Percentiles rank a stretch among this genome's conserved stretches.
Conservation (phyloP, 2,797 vertebrate species). For the Sus cebifrons region DNA sequence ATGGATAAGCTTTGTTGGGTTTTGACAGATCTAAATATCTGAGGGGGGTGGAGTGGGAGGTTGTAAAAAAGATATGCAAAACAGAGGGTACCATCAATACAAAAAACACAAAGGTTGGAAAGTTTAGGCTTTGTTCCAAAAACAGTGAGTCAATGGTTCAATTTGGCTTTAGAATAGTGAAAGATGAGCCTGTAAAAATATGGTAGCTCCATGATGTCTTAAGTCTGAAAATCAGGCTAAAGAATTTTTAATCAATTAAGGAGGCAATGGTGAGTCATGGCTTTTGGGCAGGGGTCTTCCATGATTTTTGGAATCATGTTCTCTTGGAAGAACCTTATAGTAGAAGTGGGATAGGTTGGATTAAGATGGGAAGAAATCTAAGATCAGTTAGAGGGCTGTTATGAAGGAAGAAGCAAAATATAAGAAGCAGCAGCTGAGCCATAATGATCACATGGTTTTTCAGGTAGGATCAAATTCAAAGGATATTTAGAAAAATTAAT, state of each 20-base stretch:
- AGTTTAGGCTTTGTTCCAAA: neutral
- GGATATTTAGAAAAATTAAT: neutral
- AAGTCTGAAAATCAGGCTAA: neutral
- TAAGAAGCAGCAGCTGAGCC: neutral
- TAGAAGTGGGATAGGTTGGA: neutral
- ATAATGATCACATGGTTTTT: neutral
- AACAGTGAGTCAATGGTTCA: neutral
- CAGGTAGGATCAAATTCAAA: neutral
- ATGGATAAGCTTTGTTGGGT: neutral
- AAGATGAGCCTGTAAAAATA: neutral
- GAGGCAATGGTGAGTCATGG: neutral
- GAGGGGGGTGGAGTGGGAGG: neutral
- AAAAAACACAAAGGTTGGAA: neutral
- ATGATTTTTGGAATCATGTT: neutral
- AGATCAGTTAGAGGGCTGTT: neutral
- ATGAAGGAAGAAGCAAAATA: neutral
- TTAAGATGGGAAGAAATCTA: neutral
- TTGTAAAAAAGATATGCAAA: conserved; percentile 3
- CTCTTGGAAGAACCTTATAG: neutral
- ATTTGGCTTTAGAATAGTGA: neutral
- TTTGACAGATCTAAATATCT: neutral
- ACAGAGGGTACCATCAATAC: neutral
- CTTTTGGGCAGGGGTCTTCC: neutral
- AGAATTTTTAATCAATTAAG: neutral
- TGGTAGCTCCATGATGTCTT: neutral